These are phyloP conservation scores for Coptodon rendalli DNA, from an alignment of 2,113 vertebrate genomes.

Conservation along the genomic window DNA sequence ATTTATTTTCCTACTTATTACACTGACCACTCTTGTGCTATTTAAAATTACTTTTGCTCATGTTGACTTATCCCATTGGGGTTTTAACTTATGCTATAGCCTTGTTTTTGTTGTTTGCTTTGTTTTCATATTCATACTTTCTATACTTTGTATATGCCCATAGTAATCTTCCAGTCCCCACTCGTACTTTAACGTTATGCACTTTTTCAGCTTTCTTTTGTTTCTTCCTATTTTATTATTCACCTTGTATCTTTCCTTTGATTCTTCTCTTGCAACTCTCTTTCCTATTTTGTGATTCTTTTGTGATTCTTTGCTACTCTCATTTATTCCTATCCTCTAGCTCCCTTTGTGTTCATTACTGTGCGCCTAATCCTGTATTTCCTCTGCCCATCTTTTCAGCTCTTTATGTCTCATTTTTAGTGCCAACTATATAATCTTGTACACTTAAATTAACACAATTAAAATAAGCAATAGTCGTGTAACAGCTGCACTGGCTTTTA, in stretches of 20 bases:
- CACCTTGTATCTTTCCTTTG: slow-evolving; percentile 1
- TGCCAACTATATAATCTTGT: slow-evolving; percentile 17
- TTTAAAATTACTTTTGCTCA: neutral
- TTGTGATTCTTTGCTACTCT: slow-evolving; percentile 24
- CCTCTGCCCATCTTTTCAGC: neutral
- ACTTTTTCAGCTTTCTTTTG: neutral
- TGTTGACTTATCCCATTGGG: neutral
- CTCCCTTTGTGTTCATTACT: slow-evolving; percentile 42
- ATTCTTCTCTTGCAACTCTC: slow-evolving; percentile 16
- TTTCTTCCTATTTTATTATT: neutral
- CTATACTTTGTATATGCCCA: neutral
- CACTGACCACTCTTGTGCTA: neutral
- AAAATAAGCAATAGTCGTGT: slow-evolving; percentile 8
- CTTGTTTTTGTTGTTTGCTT: neutral
- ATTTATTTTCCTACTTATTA: neutral
- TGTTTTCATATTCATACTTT: neutral
- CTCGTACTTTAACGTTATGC: neutral
- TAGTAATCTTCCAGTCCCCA: neutral
- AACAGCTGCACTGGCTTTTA: neutral
- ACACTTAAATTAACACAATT: slow-evolving; percentile 2
- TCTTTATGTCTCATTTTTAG: slow-evolving; percentile 11
- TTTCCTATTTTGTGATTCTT: neutral
- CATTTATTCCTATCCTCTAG: slow-evolving; percentile 48
- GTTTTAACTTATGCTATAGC: neutral
- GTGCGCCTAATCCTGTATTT: slow-evolving; percentile 30